Evolutionary conservation across 2,888 invertebrate species (phyloP).

Genomic region (Melieria picta): DNA sequence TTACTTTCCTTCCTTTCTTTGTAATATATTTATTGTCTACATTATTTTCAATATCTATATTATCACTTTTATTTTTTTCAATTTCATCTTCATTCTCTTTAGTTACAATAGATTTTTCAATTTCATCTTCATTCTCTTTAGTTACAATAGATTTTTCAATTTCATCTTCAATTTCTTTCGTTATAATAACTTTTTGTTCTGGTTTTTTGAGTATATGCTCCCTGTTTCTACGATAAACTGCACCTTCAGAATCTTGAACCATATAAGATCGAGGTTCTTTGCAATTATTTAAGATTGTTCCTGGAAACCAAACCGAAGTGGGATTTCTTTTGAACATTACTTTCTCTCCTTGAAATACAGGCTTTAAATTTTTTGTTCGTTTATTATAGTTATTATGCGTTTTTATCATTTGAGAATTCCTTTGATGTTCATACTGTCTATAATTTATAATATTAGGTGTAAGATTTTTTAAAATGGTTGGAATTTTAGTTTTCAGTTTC

Average conservation of each 20-base stretch:
- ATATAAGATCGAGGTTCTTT: slow-evolving; percentile 18
- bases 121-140: background rate
- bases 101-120: background rate
- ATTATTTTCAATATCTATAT: background rate
- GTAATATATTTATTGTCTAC: background rate
- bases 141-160: background rate
- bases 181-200: background rate
- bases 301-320: slow-evolving; percentile 21
- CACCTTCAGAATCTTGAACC: background rate
- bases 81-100: slow-evolving; percentile 1
- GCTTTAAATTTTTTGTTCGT: background rate
- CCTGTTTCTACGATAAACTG: slow-evolving; percentile 13
- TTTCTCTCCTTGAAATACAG: background rate
- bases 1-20: background rate
- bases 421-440: background rate
- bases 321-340: background rate
- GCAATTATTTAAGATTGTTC: slow-evolving; percentile 9
- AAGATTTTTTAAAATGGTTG: slow-evolving; percentile 8
- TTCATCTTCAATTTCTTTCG: background rate
- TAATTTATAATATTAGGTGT: slow-evolving; percentile 4
- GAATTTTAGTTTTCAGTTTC: slow-evolving; percentile 25
- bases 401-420: background rate
- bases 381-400: slow-evolving; percentile 3
- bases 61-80: background rate
- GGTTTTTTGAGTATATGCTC: slow-evolving; percentile 14